Evolutionary conservation across 1,140 invertebrate species (phyloP).

Genomic region (silkworm (Bombyx mori)): ASM3026992v2 NC_085121.1:8227501-8228000

Average conservation of each 20-base stretch:
- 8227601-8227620: slow-evolving; percentile 49
- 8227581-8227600: slow-evolving; percentile 33
- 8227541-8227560: slow-evolving; percentile 35
- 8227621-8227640: slow-evolving; percentile 58
- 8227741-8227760: too few species aligned
- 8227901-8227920: too few species aligned
- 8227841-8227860: too few species aligned
- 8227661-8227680: slow-evolving; percentile 39
- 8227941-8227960: not conserved
- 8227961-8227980: not conserved
- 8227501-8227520: slow-evolving; percentile 53
- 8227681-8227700: slow-evolving; percentile 24
- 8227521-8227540: slow-evolving; percentile 43
- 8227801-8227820: too few species aligned
- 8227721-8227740: slow-evolving; percentile 1
- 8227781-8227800: too few species aligned
- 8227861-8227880: too few species aligned
- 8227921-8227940: too few species aligned
- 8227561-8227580: slow-evolving; percentile 13
- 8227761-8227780: too few species aligned
- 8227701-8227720: slow-evolving; percentile 19
- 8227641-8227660: slow-evolving; percentile 59
- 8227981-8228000: not conserved
- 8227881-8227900: too few species aligned
- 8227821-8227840: too few species aligned